Percentiles rank a stretch among this genome's conserved stretches.
phyloP scores from a whole-genome alignment of 2,888 invertebrate genomes.

The Venustoraphidia nigricollis region DNA sequence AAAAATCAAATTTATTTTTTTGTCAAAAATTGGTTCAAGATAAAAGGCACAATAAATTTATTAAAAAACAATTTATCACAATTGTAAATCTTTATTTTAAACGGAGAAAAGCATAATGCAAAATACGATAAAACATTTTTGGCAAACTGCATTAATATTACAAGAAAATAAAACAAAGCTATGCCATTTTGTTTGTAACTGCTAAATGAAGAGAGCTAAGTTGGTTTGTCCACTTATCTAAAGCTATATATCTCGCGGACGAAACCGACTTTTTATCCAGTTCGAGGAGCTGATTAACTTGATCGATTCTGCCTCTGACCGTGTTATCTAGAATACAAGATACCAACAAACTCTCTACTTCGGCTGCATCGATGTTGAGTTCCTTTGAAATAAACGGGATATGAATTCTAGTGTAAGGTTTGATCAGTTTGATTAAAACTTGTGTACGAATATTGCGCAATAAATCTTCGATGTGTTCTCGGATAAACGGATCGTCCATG shows the following conservation, averaged over 20 bases:
- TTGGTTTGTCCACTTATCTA: conserved; percentile 94
- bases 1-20: no score
- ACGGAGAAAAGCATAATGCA: no score
- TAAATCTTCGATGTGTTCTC: conserved; percentile 97
- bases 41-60: no score
- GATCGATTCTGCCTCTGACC: conserved; percentile 77
- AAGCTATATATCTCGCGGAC: conserved; percentile 76
- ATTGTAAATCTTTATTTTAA: no score
- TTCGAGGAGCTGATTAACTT: conserved; percentile 88
- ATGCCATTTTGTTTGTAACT: conserved; percentile 88
- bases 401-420: conserved; percentile 94
- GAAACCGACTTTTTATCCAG: conserved; percentile 65
- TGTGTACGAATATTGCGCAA: conserved; percentile 91
- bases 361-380: conserved; percentile 80
- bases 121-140: no score
- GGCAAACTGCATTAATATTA: not conserved
- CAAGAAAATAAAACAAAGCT: conserved; percentile 1
- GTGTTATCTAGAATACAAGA: conserved; percentile 95
- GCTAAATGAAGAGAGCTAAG: conserved; percentile 75
- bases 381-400: conserved; percentile 96
- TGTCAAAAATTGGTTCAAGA: no score
- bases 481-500: conserved; percentile 98
- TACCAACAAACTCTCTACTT: conserved; percentile 91
- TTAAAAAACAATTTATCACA: no score
- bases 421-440: conserved; percentile 91